Percentiles rank a stretch among this genome's conserved stretches.
phyloP scores from a whole-genome alignment of 2,888 invertebrate species.

The Stenurella melanura region DNA sequence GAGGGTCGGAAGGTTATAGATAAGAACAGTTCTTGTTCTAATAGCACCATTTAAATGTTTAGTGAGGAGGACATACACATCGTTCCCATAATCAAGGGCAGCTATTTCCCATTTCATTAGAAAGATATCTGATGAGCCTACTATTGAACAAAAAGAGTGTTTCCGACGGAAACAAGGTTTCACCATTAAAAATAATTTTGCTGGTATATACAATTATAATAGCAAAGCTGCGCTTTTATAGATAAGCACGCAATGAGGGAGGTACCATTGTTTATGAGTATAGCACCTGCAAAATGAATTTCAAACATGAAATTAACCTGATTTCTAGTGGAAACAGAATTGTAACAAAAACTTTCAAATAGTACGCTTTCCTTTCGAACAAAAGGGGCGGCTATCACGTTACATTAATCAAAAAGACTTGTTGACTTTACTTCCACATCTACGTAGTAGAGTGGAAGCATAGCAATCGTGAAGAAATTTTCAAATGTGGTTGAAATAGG shows the following conservation, averaged over 20 bases:
- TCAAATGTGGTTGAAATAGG: too few relatives aligned
- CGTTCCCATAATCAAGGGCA: constrained; percentile 18
- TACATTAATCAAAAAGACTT: not conserved
- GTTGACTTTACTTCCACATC: too few relatives aligned
- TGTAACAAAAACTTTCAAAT: not conserved
- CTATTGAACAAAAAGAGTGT: constrained; percentile 13
- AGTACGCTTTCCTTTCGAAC: not conserved
- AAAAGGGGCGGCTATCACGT: not conserved
- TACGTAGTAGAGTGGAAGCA: too few relatives aligned
- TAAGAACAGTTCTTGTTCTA: constrained; percentile 20
- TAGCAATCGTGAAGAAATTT: too few relatives aligned
- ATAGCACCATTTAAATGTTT: constrained; percentile 30
- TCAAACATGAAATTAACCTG: constrained; percentile 8
- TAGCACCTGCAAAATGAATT: constrained; percentile 33
- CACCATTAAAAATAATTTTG: constrained; percentile 27
- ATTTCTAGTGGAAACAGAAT: constrained; percentile 17
- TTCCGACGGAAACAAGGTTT: constrained; percentile 12
- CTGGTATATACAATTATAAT: constrained; percentile 26
- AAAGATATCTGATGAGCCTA: constrained; percentile 26
- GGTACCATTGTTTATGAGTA: constrained; percentile 27
- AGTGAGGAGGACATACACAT: not conserved
- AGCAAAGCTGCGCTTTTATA: constrained; percentile 30
- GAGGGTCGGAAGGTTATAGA: constrained; percentile 10
- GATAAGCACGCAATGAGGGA: constrained; percentile 25
- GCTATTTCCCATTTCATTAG: constrained; percentile 21